A percentile compares a stretch with the other conserved stretches of the same genome.
Conservation (phyloP, 2,888 invertebrate genomes). For the Patella pellucida region DNA sequence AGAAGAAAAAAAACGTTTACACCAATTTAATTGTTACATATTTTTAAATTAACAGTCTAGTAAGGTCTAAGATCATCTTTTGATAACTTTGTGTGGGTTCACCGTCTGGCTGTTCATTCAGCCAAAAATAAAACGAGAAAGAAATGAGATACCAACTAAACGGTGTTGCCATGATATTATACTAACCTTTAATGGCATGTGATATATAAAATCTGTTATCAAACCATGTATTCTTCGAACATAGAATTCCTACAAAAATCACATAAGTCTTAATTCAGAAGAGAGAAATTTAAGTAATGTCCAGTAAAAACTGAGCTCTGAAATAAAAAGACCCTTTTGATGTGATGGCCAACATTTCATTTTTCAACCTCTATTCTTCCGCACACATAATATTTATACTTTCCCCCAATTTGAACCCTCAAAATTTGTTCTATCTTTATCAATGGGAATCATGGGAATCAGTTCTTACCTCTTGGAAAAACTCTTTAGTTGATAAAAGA, state of each 20-base stretch:
- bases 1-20: too few species aligned
- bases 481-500: constrained; percentile 76
- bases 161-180: not conserved
- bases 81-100: too few species aligned
- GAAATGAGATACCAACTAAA: not conserved
- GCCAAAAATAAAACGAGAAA: not conserved
- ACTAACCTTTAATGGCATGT: constrained; percentile 87
- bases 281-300: constrained; percentile 6
- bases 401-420: too few species aligned
- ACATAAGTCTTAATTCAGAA: constrained; percentile 9
- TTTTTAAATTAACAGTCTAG: too few species aligned
- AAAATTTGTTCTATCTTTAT: too few species aligned
- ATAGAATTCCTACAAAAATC: constrained; percentile 79
- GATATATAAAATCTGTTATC: constrained; percentile 90
- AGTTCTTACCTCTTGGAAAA: constrained; percentile 76
- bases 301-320: not conserved
- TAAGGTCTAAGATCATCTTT: too few species aligned
- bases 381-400: too few species aligned
- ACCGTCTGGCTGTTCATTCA: too few species aligned
- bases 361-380: too few species aligned
- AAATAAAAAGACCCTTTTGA: not conserved
- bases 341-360: not conserved
- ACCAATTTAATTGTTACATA: too few species aligned
- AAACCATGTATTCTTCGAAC: constrained; percentile 86
- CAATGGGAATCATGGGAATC: too few species aligned